Evolutionary conservation across 2,888 invertebrate genomes (phyloP), one percentile per base, ranked within the genome.

Genomic region (Danaus chrysippus): DNA sequence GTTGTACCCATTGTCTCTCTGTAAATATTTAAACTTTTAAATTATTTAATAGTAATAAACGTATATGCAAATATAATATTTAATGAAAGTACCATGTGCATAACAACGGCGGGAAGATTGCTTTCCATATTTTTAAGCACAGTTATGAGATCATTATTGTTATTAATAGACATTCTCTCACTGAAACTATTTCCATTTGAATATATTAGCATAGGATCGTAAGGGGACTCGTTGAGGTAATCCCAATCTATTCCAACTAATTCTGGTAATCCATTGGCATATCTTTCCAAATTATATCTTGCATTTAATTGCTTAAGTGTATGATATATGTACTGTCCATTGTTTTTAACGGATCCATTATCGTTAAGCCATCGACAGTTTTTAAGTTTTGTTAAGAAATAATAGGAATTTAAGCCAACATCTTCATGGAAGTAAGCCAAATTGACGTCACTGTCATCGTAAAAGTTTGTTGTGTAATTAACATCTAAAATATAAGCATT

Each of bases 381-480:
- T 71, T 93, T 92, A 67, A 93, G 85, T 71, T 85, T 87, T 65
- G 73, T 78, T 73, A 92, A 91, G 79, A 91, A 93, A 84, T 94
- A 94, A 81, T 91, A 94, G 0, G 92, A 79, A 78, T 94, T 95
- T 66, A 94, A 84, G 56, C 93, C 94, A 62, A 95, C 83, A 75
- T 95, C 95, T 81, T 95, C 94, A n/a, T 92, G 92, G 81, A 94
- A 95, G 79, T 95, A 95, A 54, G 93, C 91, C 61, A 95, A 71
- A 71, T 92, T 92, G 68, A 94, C 94, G n/a, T 88, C 81, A 66
- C 83, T 77, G 52, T 86, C 83, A 46, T 86, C 82, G 58, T 78
- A 79, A 65, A 86, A 84, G 63, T 86, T 76, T 13, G 76, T 70
- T 56, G 91, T 90, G 59, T 91, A 91, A 71, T 89, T 86, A 41